phyloP scores from a whole-genome alignment of 2,888 invertebrate genomes.

The Cosmia trapezina region DNA sequence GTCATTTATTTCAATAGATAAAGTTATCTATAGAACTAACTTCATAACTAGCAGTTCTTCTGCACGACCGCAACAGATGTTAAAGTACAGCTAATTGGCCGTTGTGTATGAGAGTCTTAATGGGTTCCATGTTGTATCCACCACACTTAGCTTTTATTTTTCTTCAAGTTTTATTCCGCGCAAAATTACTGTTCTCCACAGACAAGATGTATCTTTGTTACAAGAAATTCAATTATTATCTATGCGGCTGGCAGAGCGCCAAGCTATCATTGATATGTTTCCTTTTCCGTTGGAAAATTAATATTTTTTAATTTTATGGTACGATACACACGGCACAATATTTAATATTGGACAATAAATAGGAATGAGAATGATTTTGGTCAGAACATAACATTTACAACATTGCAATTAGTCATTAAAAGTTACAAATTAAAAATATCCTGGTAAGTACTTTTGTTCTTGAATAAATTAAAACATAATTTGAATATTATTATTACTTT shows the following conservation, averaged over 20 bases:
- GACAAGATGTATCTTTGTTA: slow-evolving; percentile 65
- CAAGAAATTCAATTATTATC: slow-evolving; percentile 69
- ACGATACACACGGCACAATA: slow-evolving; percentile 49
- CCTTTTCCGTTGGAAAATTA: slow-evolving; percentile 66
- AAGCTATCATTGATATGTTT: slow-evolving; percentile 65
- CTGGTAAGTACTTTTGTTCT: not conserved
- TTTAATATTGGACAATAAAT: slow-evolving; percentile 39
- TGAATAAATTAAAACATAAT: not conserved
- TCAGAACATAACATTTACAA: not conserved
- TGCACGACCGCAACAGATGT: slow-evolving; percentile 33
- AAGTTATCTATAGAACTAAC: too few relatives aligned
- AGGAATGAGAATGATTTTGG: slow-evolving; percentile 4
- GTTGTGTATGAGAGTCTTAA: slow-evolving; percentile 32
- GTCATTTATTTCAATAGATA: slow-evolving; percentile 7
- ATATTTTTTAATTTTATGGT: slow-evolving; percentile 67
- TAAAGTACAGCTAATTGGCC: slow-evolving; percentile 46
- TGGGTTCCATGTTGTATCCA: slow-evolving; percentile 34
- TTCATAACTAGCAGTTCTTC: slow-evolving; percentile 13
- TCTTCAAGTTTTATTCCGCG: slow-evolving; percentile 37
- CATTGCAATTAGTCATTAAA: not conserved
- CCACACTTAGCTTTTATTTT: slow-evolving; percentile 50
- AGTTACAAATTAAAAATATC: not conserved
- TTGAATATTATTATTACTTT: not conserved
- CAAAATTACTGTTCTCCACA: slow-evolving; percentile 50
- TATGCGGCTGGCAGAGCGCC: slow-evolving; percentile 62